Evolutionary conservation across 1,140 invertebrate genomes (phyloP).

Genomic region (Galendromus occidentalis): DNA sequence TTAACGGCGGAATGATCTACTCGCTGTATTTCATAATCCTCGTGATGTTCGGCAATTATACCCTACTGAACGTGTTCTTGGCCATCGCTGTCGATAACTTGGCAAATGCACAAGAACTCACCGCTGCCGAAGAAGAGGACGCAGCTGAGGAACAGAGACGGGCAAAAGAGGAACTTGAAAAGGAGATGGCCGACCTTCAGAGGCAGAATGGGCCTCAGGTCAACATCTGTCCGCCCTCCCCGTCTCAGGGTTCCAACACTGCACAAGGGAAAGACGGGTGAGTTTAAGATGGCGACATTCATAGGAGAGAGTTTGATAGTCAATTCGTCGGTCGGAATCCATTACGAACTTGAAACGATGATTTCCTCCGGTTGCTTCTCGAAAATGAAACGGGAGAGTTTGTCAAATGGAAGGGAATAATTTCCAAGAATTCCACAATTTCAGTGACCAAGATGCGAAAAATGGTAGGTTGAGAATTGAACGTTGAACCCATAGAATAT

Average conservation of each 20-base stretch:
- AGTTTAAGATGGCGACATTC: background rate
- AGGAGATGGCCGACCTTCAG: slow-evolving; percentile 13
- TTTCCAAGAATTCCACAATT: no score
- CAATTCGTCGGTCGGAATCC: no score
- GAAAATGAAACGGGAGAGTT: no score
- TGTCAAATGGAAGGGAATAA: background rate
- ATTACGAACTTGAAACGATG: no score
- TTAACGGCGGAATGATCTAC: slow-evolving; percentile 32
- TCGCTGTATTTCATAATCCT: slow-evolving; percentile 37
- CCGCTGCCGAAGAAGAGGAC: slow-evolving; percentile 33
- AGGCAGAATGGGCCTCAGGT: slow-evolving; percentile 11
- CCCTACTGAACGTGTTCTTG: slow-evolving; percentile 39
- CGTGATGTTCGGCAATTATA: slow-evolving; percentile 39
- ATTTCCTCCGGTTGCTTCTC: no score
- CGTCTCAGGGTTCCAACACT: slow-evolving; percentile 3
- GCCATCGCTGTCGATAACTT: slow-evolving; percentile 41
- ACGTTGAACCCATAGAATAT: no score
- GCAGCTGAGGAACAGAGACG: slow-evolving; percentile 16
- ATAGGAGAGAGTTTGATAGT: no score
- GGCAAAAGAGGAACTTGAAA: slow-evolving; percentile 12
- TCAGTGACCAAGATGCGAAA: slow-evolving; percentile 7
- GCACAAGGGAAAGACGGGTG: slow-evolving; percentile 2
- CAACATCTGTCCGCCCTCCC: slow-evolving; percentile 13
- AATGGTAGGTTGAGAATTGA: background rate
- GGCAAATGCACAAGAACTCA: slow-evolving; percentile 38